Evolutionary conservation across 92 coral and sea anemone species (phyloP), one percentile per base, ranked within the genome.

Genomic region (Palythoa grandiflora): DNA sequence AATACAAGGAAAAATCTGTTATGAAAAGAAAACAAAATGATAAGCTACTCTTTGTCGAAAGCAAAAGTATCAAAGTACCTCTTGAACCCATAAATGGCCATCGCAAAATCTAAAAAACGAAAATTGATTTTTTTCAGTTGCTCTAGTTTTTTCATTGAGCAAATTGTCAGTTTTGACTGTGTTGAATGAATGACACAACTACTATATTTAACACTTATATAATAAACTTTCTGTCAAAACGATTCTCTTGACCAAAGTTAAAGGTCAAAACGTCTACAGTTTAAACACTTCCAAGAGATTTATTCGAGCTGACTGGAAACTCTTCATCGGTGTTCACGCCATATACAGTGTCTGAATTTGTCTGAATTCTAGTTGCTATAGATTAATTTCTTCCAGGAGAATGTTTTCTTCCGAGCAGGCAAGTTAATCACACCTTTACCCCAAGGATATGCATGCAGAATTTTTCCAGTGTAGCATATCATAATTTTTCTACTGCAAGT

Each of bases 311-410:
- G 35, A 40, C 5, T 63, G 21, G 54, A 38, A 15, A 16, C 38
- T 80, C 55, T 63, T 61, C 60, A 17, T 61, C 60, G 19, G 39
- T 38, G 73, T 80, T 80, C 85, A 61, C 57, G 59, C 39, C 55
- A 65, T 5, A 15, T 35, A 35, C 14, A 35, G 28, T 9, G 75
- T 70, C 72, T 38, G 57, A 59, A 38, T 48, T 37, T 55, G 68
- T 55, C 68, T 19, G n/a, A 8, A 1, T 13, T 16, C 13, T 54
- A 48, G 4, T 39, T 21, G 9, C 75, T 70, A 7, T 68, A 66
- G 60, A 81, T 81, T 81, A 63, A 81, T 81, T 66, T 76, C 86
- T 81, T 81, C 86, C 86, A 75, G 75, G 47, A 68, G 74, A 51
- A 68, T 12, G 51, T 38, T 16, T 65, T 40, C 17, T 59, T 38